Percentiles rank a stretch among this genome's conserved stretches.
Conservation (phyloP, 2,113 vertebrate genomes). For the Athene noctua region DNA sequence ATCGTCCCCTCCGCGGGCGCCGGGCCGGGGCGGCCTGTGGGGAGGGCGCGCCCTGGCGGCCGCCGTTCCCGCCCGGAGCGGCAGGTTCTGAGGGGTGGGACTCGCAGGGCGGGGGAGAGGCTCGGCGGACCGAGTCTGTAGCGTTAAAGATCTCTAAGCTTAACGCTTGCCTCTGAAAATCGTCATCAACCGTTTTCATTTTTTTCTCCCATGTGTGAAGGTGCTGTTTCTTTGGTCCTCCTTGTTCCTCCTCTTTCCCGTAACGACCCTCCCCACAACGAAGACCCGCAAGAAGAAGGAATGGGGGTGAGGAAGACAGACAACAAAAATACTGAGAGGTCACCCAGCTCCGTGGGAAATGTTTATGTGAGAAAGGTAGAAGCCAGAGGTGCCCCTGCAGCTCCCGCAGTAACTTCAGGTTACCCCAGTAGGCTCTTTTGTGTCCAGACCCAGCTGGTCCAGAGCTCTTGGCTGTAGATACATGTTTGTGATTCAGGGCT, state of each 20-base stretch:
- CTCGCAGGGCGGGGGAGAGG: not conserved
- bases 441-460: not conserved
- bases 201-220: too few species aligned
- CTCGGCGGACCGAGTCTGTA: accelerated
- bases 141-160: not conserved
- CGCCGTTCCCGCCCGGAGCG: too few species aligned
- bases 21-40: too few species aligned
- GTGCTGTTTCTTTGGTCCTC: not conserved
- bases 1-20: not conserved
- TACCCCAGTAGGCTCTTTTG: not conserved
- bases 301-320: not conserved
- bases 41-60: not conserved
- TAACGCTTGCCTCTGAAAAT: not conserved
- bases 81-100: too few species aligned
- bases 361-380: not conserved
- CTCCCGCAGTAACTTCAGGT: not conserved
- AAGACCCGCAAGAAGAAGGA: not conserved
- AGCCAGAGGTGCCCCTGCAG: not conserved
- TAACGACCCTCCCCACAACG: too few species aligned
- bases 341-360: not conserved
- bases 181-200: not conserved
- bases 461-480: not conserved
- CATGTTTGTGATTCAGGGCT: not conserved
- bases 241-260: not conserved
- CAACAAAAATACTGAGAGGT: not conserved